Conservation (phyloP, 2,888 invertebrate species). For the Oeneis ivallda region DNA sequence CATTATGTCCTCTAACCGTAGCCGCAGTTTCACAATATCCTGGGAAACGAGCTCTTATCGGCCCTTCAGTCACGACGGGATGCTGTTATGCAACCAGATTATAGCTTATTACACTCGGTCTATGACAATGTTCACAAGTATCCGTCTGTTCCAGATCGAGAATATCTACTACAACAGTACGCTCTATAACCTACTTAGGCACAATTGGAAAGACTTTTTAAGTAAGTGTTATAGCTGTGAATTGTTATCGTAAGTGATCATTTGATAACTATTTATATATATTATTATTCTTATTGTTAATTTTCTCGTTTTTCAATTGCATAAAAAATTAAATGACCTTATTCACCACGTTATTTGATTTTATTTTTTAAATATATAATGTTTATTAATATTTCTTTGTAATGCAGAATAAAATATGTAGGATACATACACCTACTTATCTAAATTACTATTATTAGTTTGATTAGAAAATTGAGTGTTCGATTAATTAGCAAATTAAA, state of each 20-base stretch:
- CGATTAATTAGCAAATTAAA: not conserved
- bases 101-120: constrained; percentile 57
- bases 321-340: not conserved
- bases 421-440: no score
- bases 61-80: constrained; percentile 69
- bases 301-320: not conserved
- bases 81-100: constrained; percentile 65
- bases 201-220: constrained; percentile 29
- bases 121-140: constrained; percentile 51
- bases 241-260: constrained; percentile 21
- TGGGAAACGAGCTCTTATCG: constrained; percentile 60
- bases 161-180: constrained; percentile 20
- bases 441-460: not conserved
- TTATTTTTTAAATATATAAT: no score
- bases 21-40: constrained; percentile 61
- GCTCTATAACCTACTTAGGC: constrained; percentile 26
- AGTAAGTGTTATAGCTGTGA: constrained; percentile 14
- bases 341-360: no score
- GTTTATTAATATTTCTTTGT: no score
- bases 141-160: constrained; percentile 26
- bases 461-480: constrained; percentile 1
- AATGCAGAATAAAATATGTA: no score
- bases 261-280: constrained; percentile 17
- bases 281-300: constrained; percentile 5
- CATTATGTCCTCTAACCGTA: constrained; percentile 57